A percentile compares a stretch with the other conserved stretches of the same genome.
These are phyloP conservation scores for Thalpophila matura DNA, from an alignment of 2,888 invertebrate genomes.

Conservation along the genomic window DNA sequence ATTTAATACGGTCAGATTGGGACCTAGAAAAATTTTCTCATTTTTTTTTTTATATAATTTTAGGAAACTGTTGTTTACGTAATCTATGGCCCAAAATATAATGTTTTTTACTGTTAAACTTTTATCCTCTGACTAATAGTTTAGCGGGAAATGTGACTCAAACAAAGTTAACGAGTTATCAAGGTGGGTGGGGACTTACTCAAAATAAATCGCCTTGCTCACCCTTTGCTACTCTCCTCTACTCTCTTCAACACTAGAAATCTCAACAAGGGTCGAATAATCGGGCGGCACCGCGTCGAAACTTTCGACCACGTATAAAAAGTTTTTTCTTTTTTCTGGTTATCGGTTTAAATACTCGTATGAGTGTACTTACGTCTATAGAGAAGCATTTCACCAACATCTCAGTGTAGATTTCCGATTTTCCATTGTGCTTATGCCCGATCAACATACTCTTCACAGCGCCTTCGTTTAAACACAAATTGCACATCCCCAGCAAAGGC, in stretches of 20 bases:
- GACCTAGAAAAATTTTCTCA: no score
- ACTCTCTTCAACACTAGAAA: background rate
- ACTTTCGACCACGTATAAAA: background rate
- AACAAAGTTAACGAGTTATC: no score
- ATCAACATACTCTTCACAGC: conserved; percentile 84
- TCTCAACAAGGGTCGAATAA: conserved; percentile 19
- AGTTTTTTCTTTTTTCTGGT: background rate
- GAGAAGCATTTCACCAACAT: conserved; percentile 83
- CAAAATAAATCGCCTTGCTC: no score
- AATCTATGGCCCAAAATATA: no score
- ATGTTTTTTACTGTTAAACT: no score
- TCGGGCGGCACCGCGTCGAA: background rate
- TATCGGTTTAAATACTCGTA: background rate
- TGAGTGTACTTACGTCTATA: conserved; percentile 81
- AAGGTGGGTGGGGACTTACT: no score
- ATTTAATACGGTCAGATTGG: no score
- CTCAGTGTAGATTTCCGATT: conserved; percentile 76
- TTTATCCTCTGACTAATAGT: no score
- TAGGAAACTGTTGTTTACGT: no score
- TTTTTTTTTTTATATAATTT: no score
- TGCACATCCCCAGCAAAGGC: conserved; percentile 83
- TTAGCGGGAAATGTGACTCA: no score
- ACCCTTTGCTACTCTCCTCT: no score
- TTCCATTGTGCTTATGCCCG: conserved; percentile 70
- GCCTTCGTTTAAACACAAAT: conserved; percentile 83